Evolutionary conservation across 2,113 vertebrate species (phyloP), one percentile per base, ranked within the genome.

Genomic region (Esox niger): DNA sequence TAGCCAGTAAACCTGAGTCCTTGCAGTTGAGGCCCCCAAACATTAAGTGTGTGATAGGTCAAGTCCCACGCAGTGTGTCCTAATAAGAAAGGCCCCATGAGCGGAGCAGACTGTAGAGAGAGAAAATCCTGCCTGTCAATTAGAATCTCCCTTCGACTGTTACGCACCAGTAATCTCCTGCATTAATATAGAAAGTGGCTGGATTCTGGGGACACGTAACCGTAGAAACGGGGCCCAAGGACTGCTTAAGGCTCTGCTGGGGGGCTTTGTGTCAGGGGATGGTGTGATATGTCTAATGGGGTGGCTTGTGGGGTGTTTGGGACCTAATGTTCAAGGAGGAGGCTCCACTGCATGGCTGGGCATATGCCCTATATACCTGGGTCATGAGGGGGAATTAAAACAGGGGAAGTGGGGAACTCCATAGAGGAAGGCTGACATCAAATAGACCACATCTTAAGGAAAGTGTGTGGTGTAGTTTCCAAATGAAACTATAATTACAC

Each of bases 21-120:
- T 15, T 43, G 38, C 26, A 27, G 25, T 27, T 2, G 23, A 26
- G 55, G 43, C 17, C 30, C 67, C 68, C 6, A 54, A 81, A 78
- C 73, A 75, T 81, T 70, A 86, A 87, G 84, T 86, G 85, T 88
- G 87, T 82, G 72, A 84, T 76, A 80, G 84, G 82, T 87, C 84
- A 84, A 17, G 69, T 71, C 84, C 70, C 85, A 82, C 9, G 76
- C 81, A 68, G 79, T 27, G 85, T 69, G 43, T 75, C 76, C 75
- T 81, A 82, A 81, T 81, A 80, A 79, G 71, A 83, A 66, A 79
- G 75, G 58, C 69, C 32, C 21, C 33, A 3, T 62, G 60, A 59
- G 26, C 21, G 56, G 21, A 35, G 23, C 21, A 35, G 62, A 23
- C 21, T 15, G 49, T 8, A 43, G 31, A 60, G 64, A 21, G 63